Evolutionary conservation across 2,797 vertebrate genomes (phyloP), one percentile per base, ranked within the genome.

Genomic region (Mallotus villosus): DNA sequence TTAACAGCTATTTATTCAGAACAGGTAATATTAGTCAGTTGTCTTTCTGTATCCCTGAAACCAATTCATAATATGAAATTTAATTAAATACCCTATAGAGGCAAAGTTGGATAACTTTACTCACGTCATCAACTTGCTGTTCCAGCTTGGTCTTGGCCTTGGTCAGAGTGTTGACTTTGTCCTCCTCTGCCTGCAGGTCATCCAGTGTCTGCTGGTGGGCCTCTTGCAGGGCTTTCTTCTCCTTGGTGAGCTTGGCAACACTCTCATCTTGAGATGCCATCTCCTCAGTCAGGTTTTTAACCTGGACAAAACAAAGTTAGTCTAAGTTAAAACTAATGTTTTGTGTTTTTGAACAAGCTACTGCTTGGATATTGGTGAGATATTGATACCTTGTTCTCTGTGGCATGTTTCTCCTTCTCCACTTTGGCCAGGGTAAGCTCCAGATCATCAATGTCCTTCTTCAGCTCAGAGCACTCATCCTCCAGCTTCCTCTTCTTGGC

Each of bases 261-360:
- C 5, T 89, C 79, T 94, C 93, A 0, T 94, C 93, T 29, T 92
- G 60, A 0, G 72, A 66, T 2, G 92, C 89, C 92, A 92, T 93
- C 70, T 94, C 93, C 58, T 94, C 93, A 0, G 92, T 94, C 1
- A 94, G 91, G 72, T 94, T 94, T 91, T 94, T 94, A 34, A 93
- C 93, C 63, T 65, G 37, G 24, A 65, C 37, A 25, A 6, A 16
- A 49, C 14, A 65, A 5, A 46, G 2, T 12, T 3, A 46, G 63
- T 65, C 21, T 11, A 46, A 46, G 41, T 14, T 14, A 46, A 46
- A 46, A 46, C 12, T 46, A 46, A 14, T 46, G 11, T 46, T 46
- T 46, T 1, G 41, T 2, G 11, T 46, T 12, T 12, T 11, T 46
- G 1, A 46, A 3, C 41, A 46, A 46, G 12, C 41, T 11, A 46